phyloP scores from a whole-genome alignment of 2,888 invertebrate genomes.

The Trissonchulus latispiculum region DNA sequence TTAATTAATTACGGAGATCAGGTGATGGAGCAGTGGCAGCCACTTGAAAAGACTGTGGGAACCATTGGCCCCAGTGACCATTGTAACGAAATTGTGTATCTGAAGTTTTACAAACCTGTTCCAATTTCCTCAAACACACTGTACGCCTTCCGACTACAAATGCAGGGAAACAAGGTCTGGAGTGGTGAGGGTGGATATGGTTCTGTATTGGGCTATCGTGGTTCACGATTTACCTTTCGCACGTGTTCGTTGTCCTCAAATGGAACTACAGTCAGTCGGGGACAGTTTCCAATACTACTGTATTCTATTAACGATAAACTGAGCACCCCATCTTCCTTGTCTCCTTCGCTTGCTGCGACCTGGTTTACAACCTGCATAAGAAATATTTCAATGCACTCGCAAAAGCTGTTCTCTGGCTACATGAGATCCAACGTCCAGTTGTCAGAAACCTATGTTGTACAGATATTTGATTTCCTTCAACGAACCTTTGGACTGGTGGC shows the following conservation, averaged over 20 bases:
- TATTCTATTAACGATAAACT: slow-evolving; percentile 53
- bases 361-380: not conserved
- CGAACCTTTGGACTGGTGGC: slow-evolving; percentile 32
- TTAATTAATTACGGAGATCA: slow-evolving; percentile 51
- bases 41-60: slow-evolving; percentile 17
- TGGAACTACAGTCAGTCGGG: slow-evolving; percentile 86
- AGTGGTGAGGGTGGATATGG: slow-evolving; percentile 86
- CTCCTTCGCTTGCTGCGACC: not conserved
- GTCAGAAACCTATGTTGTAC: not conserved
- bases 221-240: slow-evolving; percentile 75
- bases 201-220: slow-evolving; percentile 80
- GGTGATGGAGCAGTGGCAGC: slow-evolving; percentile 25
- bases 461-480: slow-evolving; percentile 6
- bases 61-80: slow-evolving; percentile 64
- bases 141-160: slow-evolving; percentile 71
- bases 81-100: slow-evolving; percentile 67
- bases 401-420: not conserved
- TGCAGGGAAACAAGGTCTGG: slow-evolving; percentile 71
- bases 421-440: not conserved
- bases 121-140: slow-evolving; percentile 50
- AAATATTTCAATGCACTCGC: slow-evolving; percentile 1
- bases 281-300: slow-evolving; percentile 83
- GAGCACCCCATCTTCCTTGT: not conserved
- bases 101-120: slow-evolving; percentile 79
- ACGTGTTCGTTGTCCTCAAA: slow-evolving; percentile 86